Evolutionary conservation across 2,888 invertebrate species (phyloP), one percentile per base, ranked within the genome.

Genomic region (Automeris io): DNA sequence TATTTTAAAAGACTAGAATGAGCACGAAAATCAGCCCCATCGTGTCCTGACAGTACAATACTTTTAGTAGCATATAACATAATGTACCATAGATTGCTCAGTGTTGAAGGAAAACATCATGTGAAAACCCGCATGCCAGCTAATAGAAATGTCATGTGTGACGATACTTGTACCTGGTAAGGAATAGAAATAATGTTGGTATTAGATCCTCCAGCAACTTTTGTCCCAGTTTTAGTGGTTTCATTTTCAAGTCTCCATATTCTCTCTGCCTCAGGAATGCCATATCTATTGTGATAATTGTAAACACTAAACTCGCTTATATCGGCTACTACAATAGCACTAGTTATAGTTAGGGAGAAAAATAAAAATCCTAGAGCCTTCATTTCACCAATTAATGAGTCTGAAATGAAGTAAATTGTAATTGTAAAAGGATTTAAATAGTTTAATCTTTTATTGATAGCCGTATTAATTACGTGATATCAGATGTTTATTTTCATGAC

Each of bases 81-180:
- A n/a, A n/a, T n/a, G n/a, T n/a, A n/a, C n/a, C n/a, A n/a, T n/a
- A n/a, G n/a, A n/a, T n/a, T n/a, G n/a, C n/a, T n/a, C n/a, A n/a
- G n/a, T n/a, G n/a, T n/a, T n/a, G n/a, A n/a, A n/a, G n/a, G n/a
- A n/a, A n/a, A n/a, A n/a, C n/a, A n/a, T n/a, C n/a, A n/a, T n/a
- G n/a, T n/a, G n/a, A n/a, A n/a, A n/a, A n/a, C n/a, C n/a, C n/a
- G n/a, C n/a, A n/a, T n/a, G n/a, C n/a, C n/a, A n/a, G n/a, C n/a
- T 18, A 11, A n/a, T 31, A 8, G n/a, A 9, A 5, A 3, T 19
- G 7, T 24, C 16, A 35, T 18, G 7, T 24, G 11, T 3, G 13
- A n/a, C 33, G 35, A 49, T n/a, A n/a, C n/a, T n/a, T n/a, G n/a
- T 53, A 69, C 69, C 58, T 67, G 69, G 33, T 64, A 60, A 0